phyloP scores from a whole-genome alignment of 2,888 invertebrate genomes.

The Ligdia adustata region DNA sequence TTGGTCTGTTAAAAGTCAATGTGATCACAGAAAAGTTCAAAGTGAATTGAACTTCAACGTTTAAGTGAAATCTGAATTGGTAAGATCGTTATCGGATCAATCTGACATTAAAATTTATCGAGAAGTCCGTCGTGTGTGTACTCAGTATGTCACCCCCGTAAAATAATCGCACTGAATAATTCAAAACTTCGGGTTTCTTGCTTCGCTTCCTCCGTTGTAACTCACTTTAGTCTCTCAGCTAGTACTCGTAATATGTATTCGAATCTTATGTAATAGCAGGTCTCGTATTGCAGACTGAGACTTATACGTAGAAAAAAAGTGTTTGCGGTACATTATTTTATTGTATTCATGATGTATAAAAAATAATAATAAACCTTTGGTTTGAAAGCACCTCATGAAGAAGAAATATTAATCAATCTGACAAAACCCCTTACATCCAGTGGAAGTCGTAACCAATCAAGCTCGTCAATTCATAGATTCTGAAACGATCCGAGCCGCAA shows the following conservation, averaged over 20 bases:
- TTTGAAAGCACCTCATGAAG: no score
- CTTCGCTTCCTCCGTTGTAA: slow-evolving; percentile 40
- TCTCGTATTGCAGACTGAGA: no score
- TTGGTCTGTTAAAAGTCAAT: no score
- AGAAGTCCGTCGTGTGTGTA: slow-evolving; percentile 53
- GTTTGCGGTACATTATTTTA: no score
- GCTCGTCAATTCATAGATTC: slow-evolving; percentile 33
- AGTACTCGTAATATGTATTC: not conserved
- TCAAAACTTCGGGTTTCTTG: slow-evolving; percentile 56
- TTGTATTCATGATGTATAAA: no score
- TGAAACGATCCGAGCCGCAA: slow-evolving; percentile 57
- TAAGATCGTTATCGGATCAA: slow-evolving; percentile 1
- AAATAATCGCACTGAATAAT: slow-evolving; percentile 66
- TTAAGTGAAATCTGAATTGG: slow-evolving; percentile 1
- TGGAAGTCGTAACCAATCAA: slow-evolving; percentile 38
- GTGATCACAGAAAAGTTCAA: no score
- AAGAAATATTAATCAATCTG: not conserved
- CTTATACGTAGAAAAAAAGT: no score
- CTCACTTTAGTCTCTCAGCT: slow-evolving; percentile 24
- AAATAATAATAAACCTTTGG: no score
- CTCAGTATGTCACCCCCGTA: slow-evolving; percentile 55
- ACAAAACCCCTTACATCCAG: slow-evolving; percentile 12
- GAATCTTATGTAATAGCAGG: no score
- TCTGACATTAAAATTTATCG: slow-evolving; percentile 53
- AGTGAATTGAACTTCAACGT: not conserved